Conservation (phyloP, 2,888 invertebrate species). For the Thalpophila matura region DNA sequence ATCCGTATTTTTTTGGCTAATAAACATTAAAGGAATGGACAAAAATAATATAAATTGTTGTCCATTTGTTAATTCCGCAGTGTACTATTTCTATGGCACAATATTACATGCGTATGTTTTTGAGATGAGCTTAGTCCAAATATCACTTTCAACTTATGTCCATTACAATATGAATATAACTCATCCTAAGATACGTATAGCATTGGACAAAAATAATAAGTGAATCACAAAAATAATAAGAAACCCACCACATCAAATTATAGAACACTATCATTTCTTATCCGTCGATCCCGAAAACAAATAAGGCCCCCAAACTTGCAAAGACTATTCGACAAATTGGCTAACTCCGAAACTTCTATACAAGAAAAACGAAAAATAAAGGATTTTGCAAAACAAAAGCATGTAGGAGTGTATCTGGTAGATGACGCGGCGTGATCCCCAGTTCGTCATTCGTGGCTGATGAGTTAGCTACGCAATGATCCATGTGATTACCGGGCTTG, state of each 20-base stretch:
- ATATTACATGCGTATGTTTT: too few relatives aligned
- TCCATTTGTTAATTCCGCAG: too few relatives aligned
- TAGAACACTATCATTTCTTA: constrained; percentile 34
- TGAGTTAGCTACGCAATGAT: constrained; percentile 73
- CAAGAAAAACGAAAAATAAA: constrained; percentile 41
- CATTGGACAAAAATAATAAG: constrained; percentile 24
- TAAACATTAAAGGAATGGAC: too few relatives aligned
- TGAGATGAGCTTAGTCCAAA: too few relatives aligned
- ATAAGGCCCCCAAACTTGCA: constrained; percentile 45
- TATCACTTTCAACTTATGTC: too few relatives aligned
- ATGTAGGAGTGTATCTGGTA: constrained; percentile 51
- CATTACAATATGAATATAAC: too few relatives aligned
- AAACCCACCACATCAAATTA: constrained; percentile 39
- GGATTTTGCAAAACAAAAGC: constrained; percentile 55
- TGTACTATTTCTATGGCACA: too few relatives aligned
- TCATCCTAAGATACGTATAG: not conserved
- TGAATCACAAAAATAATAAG: constrained; percentile 29
- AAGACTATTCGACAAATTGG: constrained; percentile 45
- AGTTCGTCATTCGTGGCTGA: constrained; percentile 72
- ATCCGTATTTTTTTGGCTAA: too few relatives aligned
- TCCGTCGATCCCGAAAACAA: constrained; percentile 46
- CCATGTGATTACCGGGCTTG: constrained; percentile 73
- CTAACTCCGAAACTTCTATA: constrained; percentile 40
- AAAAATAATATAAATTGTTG: too few relatives aligned
- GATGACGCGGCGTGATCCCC: constrained; percentile 69